These are phyloP conservation scores for Phaenicophaeus curvirostris DNA, from an alignment of 2,797 vertebrate species.

Conservation along the genomic window DNA sequence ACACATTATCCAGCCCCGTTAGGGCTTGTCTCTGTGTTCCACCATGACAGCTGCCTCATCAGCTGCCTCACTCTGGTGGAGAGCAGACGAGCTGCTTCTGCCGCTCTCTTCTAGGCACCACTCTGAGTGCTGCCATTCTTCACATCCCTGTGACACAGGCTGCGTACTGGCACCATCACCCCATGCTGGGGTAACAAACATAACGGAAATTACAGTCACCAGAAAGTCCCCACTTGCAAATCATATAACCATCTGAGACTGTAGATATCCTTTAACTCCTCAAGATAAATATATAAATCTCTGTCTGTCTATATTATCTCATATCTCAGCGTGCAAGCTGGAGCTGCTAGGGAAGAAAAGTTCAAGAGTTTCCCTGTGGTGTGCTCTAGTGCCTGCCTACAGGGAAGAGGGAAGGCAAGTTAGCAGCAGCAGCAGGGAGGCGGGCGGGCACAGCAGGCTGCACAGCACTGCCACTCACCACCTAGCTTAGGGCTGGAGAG, in stretches of 20 bases:
- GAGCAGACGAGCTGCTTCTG: background rate
- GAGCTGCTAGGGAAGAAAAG: background rate
- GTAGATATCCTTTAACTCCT: background rate
- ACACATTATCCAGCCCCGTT: background rate
- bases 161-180: rapidly evolving
- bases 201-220: background rate
- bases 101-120: background rate
- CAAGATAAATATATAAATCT: background rate
- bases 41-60: background rate
- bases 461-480: rapidly evolving
- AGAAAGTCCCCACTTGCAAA: background rate
- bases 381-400: background rate
- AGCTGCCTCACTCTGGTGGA: background rate
- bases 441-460: background rate
- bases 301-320: background rate
- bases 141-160: rapidly evolving
- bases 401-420: background rate
- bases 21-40: background rate
- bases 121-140: background rate
- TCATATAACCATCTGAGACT: rapidly evolving
- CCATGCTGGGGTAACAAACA: background rate
- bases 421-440: too few relatives aligned
- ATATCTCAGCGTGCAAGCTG: background rate
- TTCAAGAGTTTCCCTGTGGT: rapidly evolving
- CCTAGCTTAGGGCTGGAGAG: rapidly evolving